Base-by-base conservation (phyloP, 2,888 invertebrate genomes). In the Caenorhabditis virilis region DNA sequence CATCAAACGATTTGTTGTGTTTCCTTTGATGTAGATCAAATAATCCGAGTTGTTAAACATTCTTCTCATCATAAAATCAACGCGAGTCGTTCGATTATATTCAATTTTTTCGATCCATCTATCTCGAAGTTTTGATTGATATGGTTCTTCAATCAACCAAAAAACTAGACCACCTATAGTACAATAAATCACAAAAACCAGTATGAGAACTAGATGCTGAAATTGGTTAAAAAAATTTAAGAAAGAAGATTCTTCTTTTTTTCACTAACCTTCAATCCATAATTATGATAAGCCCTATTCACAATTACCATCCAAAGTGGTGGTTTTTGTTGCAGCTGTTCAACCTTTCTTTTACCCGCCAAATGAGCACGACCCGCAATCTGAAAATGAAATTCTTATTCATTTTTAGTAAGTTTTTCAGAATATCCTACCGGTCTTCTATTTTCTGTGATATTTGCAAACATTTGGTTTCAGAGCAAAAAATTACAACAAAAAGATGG, bases 21-120 rank as follows among this genome's bases (percentile, higher is more conserved):
- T 68, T 23, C 74, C 69, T 51, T 76, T 74, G 42, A 76, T 69
- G 52, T 75, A 74, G 26, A 75, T 49, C 22, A 76, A 22, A 33
- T 54, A 77, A 23, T 73, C 63, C 1, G 70, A 70, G 38, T 77
- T 77, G 51, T 77, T 77, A 61, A 77, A 76, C 30, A 74, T 55
- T 22, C 54, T 46, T n/a, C 46, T 58, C 77, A 77, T 76, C 20
- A 77, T 41, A n/a, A 38, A n/a, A 7, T 60, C 53, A 18, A 76
- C 69, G 26, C 63, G 46, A 5, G 26, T 30, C 5, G 66, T 60
- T 20, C 77, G 64, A 45, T 77, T 76, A 23, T 30, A 33, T 6
- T 64, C 53, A 42, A 77, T 75, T 48, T 58, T 65, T 51, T 70
- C 57, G 9, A 33, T 27, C 75, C 74, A 77, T 5, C 47, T 39